phyloP scores from a whole-genome alignment of 2,797 vertebrate genomes.

The Acestrorhynchus altus region DNA sequence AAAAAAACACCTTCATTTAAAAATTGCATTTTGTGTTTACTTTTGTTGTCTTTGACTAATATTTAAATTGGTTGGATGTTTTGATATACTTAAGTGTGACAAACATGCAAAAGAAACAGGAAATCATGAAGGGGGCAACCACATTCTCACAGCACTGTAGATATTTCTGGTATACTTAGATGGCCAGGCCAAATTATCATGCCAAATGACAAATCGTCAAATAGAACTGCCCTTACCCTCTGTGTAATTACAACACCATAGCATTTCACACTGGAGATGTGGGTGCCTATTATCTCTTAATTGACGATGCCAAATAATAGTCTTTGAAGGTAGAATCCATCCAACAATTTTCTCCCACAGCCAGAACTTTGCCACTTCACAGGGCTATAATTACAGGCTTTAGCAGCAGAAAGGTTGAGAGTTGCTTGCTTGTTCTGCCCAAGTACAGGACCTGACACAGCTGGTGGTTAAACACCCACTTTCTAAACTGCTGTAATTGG shows the following conservation, averaged over 20 bases:
- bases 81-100: too few relatives aligned
- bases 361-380: slow-evolving; percentile 21
- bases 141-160: too few relatives aligned
- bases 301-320: slow-evolving; percentile 15
- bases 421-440: not conserved
- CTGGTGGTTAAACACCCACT: slow-evolving; percentile 34
- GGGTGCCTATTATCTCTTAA: slow-evolving; percentile 12
- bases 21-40: too few relatives aligned
- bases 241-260: slow-evolving; percentile 4
- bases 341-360: slow-evolving; percentile 1
- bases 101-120: too few relatives aligned
- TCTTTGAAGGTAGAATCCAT: slow-evolving; percentile 13
- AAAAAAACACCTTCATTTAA: too few relatives aligned
- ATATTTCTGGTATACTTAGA: not conserved
- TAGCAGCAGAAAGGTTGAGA: slow-evolving; percentile 2
- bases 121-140: too few relatives aligned
- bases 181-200: not conserved
- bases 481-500: slow-evolving; percentile 33
- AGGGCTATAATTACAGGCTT: slow-evolving; percentile 21
- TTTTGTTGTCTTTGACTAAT: too few relatives aligned
- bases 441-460: slow-evolving; percentile 8
- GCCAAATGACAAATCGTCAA: not conserved
- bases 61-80: too few relatives aligned
- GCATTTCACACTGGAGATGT: not conserved
- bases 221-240: not conserved